phyloP scores from a whole-genome alignment of 2,113 vertebrate species.

The Suricata suricatta region DNA sequence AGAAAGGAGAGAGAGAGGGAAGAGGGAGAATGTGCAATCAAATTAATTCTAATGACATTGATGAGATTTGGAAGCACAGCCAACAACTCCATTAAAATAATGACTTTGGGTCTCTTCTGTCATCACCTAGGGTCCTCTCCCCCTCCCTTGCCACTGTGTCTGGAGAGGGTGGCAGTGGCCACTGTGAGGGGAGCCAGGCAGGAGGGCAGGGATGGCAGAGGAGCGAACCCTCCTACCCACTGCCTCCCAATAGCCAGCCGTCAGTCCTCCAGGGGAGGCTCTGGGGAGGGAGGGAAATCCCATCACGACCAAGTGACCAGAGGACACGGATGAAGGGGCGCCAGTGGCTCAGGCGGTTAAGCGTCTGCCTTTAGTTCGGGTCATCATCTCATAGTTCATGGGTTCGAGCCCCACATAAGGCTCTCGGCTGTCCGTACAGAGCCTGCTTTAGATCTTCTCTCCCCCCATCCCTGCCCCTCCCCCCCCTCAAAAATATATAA shows the following conservation, averaged over 20 bases:
- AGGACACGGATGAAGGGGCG: background rate
- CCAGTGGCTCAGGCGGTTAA: no score
- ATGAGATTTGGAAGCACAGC: conserved; percentile 73
- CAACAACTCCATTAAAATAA: conserved; percentile 73
- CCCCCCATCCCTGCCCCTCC: no score
- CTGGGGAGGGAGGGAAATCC: background rate
- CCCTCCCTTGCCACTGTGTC: background rate
- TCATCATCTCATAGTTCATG: no score
- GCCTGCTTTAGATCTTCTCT: no score
- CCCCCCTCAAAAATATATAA: no score
- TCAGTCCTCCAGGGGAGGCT: background rate
- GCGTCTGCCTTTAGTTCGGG: no score
- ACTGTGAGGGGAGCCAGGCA: background rate
- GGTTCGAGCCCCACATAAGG: no score
- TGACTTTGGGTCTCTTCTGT: conserved; percentile 29
- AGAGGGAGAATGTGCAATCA: conserved; percentile 35
- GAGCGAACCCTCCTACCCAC: background rate
- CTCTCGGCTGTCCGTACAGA: no score
- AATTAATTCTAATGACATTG: conserved; percentile 79
- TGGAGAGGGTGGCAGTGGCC: background rate
- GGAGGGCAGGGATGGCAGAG: background rate
- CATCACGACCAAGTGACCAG: background rate
- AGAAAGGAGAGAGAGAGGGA: conserved; percentile 12
- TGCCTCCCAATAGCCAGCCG: background rate
- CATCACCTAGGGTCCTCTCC: conserved; percentile 3